Base-by-base conservation (phyloP, 2,888 invertebrate genomes). In the Mycalesis mineus region DNA sequence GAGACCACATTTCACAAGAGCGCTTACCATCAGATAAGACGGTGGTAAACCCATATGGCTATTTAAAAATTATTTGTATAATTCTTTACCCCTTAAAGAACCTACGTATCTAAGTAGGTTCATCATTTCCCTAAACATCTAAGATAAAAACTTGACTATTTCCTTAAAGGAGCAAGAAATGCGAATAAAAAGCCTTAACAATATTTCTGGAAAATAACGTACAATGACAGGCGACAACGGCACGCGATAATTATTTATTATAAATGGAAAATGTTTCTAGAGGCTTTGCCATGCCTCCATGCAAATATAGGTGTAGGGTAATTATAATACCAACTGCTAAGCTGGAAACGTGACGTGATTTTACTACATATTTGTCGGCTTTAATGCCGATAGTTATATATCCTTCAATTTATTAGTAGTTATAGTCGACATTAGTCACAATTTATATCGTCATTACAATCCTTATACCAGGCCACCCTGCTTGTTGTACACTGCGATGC, bases 251-350 rank as follows among this genome's bases (percentile, higher is more conserved):
- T 67, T 66, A 63, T 53, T 66, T 65, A 64, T 57, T 66, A 68
- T 72, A 61, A 72, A 73, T 73, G 72, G 73, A 75, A 78, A 77
- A 73, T 71, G 67, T 66, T 67, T 66, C 60, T 66, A 67, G 61
- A 62, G 58, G 63, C 62, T 65, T 67, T 65, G 64, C 65, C 65
- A 64, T 65, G 56, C 47, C 58, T 55, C 29, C 58, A 70, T 71
- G 70, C 65, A 68, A 72, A 70, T 70, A 58, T 39, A 42, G 60
- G 55, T 49, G 49, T 39, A 28, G 49, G 28, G 22, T 39, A 49
- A 49, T 49, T 39, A 49, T 11, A 8, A 39, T 14, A 17, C 8
- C 15, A 31, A 33, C 36, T 31, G 33, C 47, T 47, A 33, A 47
- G 47, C 47, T 15, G 31, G 45, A n/a, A 31, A 15, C 45, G 33